Base-by-base conservation (phyloP, 1,140 invertebrate genomes). In the Triops longicaudatus region DNA sequence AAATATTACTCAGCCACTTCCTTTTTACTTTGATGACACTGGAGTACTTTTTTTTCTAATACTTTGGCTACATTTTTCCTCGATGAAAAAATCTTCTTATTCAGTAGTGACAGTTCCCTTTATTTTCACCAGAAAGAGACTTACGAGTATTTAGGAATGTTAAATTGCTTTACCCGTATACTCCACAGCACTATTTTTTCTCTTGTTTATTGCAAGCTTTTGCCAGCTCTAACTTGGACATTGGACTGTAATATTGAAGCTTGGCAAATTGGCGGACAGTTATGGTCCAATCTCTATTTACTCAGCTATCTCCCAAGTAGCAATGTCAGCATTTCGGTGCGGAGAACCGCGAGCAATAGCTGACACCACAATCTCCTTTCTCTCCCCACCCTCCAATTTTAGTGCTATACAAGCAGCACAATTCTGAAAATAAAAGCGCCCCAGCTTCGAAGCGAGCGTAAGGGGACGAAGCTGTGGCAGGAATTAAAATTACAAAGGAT, bases 261-360 rank as follows among this genome's bases (percentile, higher is more conserved):
- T 63, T 22, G 14, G 50, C 50, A 22, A 63, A 63, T 63, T 63
- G 44, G 50, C 50, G 50, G 50, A 63, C 50, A 22, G 50, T 63
- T 63, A 63, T 63, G 50, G 50, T 63, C 17, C 50, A 63, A 63
- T 63, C 50, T 63, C 50, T 63, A 63, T 63, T 63, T 63, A 63
- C 50, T 63, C 50, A 63, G 50, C 50, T 63, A 63, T 63, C 50
- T 63, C n/a, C 50, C 50, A 63, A 63, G 50, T 63, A 63, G 50
- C 50, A 22, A 63, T 63, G 50, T 63, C 50, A 63, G 50, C 50
- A 63, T 63, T 63, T 63, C 22, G 50, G 50, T n/a, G 50, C 50
- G 50, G 17, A 22, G 50, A 63, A 63, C n/a, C 50, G 0, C 50
- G 50, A 63, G 50, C 50, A 63, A 63, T 63, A 63, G 50, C 50